Percentiles rank a stretch among this genome's conserved stretches.
phyloP scores from a whole-genome alignment of 2,113 vertebrate species.

The Xiphophorus couchianus region DNA sequence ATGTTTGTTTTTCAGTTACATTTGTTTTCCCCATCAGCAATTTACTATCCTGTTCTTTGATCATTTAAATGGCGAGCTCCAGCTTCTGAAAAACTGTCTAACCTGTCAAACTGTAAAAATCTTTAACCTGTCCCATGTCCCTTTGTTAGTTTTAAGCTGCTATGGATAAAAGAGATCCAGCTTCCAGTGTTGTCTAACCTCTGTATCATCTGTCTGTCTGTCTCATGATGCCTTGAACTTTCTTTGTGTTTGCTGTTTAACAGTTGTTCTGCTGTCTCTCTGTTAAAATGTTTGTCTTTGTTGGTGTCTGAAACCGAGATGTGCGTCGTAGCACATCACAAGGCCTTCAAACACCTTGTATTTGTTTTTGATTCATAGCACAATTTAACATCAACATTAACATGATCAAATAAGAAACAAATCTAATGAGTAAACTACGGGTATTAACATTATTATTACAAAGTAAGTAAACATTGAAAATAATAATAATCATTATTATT shows the following conservation, averaged over 20 bases:
- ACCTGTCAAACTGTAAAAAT: not conserved
- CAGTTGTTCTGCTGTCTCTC: slow-evolving; percentile 33
- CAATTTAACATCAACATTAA: slow-evolving; percentile 8
- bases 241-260: slow-evolving; percentile 58
- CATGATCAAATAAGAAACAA: not conserved
- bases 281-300: slow-evolving; percentile 56
- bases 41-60: not conserved
- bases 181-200: slow-evolving; percentile 44
- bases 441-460: not conserved
- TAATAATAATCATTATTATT: not conserved
- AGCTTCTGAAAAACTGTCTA: not conserved
- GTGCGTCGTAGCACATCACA: slow-evolving; percentile 44
- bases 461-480: not conserved
- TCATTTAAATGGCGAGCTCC: not conserved
- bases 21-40: not conserved
- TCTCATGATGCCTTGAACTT: slow-evolving; percentile 43
- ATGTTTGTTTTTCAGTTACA: not conserved
- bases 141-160: slow-evolving; percentile 1
- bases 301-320: slow-evolving; percentile 70
- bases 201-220: slow-evolving; percentile 56
- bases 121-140: not conserved
- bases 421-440: not conserved
- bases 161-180: slow-evolving; percentile 5
- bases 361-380: slow-evolving; percentile 39
- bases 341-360: slow-evolving; percentile 59